phyloP scores from a whole-genome alignment of 2,888 invertebrate species.

The Mycalesis mineus region DNA sequence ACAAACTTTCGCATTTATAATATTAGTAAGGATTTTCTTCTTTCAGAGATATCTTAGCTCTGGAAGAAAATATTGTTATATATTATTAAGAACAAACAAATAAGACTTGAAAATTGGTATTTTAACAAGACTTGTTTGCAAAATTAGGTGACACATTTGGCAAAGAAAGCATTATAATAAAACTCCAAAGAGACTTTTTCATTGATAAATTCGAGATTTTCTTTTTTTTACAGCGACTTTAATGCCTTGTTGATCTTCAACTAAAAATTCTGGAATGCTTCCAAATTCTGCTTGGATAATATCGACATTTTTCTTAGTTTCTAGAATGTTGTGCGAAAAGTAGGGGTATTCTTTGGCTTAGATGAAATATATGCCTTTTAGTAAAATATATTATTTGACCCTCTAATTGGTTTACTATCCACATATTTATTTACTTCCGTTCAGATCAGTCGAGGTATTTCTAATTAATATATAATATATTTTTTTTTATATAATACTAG shows the following conservation, averaged over 20 bases:
- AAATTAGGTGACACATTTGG: slow-evolving; percentile 5
- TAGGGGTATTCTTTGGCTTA: background rate
- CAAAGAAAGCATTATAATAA: background rate
- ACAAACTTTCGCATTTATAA: too few species aligned
- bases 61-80: too few species aligned
- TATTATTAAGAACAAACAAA: too few species aligned
- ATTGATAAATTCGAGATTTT: background rate
- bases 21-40: too few species aligned
- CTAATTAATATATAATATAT: too few species aligned
- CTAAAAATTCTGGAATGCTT: slow-evolving; percentile 5
- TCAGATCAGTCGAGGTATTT: too few species aligned
- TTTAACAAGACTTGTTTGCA: background rate
- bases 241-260: slow-evolving; percentile 8
- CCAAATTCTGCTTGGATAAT: background rate
- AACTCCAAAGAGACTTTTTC: background rate
- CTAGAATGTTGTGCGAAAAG: background rate
- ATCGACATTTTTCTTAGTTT: background rate
- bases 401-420: background rate
- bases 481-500: too few species aligned
- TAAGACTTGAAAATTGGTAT: background rate
- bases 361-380: background rate
- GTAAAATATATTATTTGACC: background rate
- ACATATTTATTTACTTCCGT: too few species aligned
- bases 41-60: too few species aligned
- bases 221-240: background rate